Evolutionary conservation across 2,113 vertebrate species (phyloP), one percentile per base, ranked within the genome.

Genomic region (Sinocyclocheilus maitianheensis): DNA sequence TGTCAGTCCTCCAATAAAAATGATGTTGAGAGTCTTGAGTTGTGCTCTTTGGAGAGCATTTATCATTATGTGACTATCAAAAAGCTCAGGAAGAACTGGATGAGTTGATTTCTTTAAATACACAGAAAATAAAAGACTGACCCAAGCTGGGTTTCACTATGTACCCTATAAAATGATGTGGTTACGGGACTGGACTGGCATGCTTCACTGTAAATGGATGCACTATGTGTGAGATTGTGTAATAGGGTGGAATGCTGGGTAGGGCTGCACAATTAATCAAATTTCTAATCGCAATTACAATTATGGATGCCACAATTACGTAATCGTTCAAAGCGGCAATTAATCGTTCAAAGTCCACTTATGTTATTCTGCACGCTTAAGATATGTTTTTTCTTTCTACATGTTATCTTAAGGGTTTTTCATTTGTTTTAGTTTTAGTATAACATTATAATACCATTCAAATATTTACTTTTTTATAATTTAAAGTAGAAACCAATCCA

Each of bases 1-100:
- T 62, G 34, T 60, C 12, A 16, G 8, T 67, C 80, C 80, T 69
- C 34, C 14, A 81, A 81, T 65, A 67, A 81, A 65, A 7, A 65
- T 65, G 43, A 63, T 48, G 13, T 48, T 34, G 77, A 58, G 55
- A 11, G 30, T n/a, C n/a, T 6, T 10, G 53, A 55, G 53, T 20
- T 18, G 48, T 24, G 46, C 13, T 63, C 30, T 79, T 82, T 20
- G 4, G 7, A 82, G 63, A 30, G 24, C 9, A 83, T 65, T 37
- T 10, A 81, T 18, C 37, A 51, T 30, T 69, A 34, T 24, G 43
- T 5, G 22, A n/a, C 34, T 18, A 46, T 65, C 1, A 46, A 26
- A 24, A 65, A 16, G 40, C 13, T 24, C 7, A 63, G 13, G 1
- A 63, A 30, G 24, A 34, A 48, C 26, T n/a, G 9, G 24, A 55